Base-by-base conservation (phyloP, 2,888 invertebrate genomes). In the Nomada goodeniana region DNA sequence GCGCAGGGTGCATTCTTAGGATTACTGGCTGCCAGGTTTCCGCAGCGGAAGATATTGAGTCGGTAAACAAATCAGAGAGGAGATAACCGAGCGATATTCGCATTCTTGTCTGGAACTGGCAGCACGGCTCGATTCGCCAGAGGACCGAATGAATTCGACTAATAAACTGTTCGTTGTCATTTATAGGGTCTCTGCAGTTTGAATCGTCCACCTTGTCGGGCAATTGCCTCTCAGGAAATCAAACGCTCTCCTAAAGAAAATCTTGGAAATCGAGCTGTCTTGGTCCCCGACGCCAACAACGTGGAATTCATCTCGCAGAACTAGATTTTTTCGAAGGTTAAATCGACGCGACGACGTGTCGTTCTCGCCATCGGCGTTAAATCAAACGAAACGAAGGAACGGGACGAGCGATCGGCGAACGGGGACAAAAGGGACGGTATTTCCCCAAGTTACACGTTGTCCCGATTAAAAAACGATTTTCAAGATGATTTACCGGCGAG, bases 391-490 rank as follows among this genome's bases (percentile, higher is more conserved):
- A 23, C 47, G 10, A 4, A 26, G 4, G 26, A 15, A 23, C 11
- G 26, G n/a, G n/a, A 29, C 0, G 11, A 44, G 20, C 15, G 65
- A 1, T 7, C 7, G 11, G 9, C 5, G 15, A 0, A 10, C n/a
- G 23, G 47, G 20, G n/a, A 36, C 47, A 9, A 7, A 23, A 10
- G 42, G 5, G 20, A n/a, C 2, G n/a, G 50, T 59, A 69, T 60
- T 67, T 65, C 67, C 69, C 44, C 67, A 76, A 74, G 81, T 87
- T 87, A 85, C 84, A 77, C 72, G 76, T 61, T 80, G 87, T 86
- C 81, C 80, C 89, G 91, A 89, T 91, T 90, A 89, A 90, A 90
- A 89, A 91, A 88, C 87, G 86, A 90, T 91, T 86, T 87, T 70
- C 72, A 85, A 80, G 88, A 88, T 91, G 91, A 91, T 91, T 91